A percentile compares a stretch with the other conserved stretches of the same genome.
These are phyloP conservation scores for Leptoclinus maculatus DNA, from an alignment of 2,797 vertebrate species.

Conservation along the genomic window DNA sequence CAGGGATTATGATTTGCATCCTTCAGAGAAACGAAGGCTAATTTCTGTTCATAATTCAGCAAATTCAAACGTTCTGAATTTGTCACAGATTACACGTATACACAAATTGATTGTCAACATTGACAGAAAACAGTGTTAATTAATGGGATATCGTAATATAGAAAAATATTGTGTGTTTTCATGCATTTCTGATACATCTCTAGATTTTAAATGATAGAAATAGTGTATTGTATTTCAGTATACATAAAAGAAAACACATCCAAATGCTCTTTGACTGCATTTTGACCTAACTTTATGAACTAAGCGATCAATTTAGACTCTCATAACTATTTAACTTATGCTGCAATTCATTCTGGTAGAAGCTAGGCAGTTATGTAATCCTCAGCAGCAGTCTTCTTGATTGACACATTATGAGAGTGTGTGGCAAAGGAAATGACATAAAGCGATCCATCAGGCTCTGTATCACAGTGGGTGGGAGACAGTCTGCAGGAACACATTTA, in stretches of 20 bases:
- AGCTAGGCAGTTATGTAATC: conserved; percentile 45
- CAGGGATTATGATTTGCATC: conserved; percentile 43
- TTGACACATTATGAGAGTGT: conserved; percentile 59
- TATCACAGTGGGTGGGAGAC: conserved; percentile 57
- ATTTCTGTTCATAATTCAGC: conserved; percentile 17
- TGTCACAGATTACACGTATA: neutral
- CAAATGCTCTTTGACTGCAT: neutral
- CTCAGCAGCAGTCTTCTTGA: conserved; percentile 35
- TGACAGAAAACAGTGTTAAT: conserved; percentile 1
- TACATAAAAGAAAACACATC: neutral
- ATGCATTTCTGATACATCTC: neutral
- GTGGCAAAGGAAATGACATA: conserved; percentile 66
- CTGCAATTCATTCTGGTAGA: neutral
- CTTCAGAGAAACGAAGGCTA: conserved; percentile 7
- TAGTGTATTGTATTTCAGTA: neutral
- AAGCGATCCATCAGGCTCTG: conserved; percentile 43
- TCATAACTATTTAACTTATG: neutral
- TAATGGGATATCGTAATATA: neutral
- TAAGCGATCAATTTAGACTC: neutral
- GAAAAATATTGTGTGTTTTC: neutral
- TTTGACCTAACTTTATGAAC: neutral
- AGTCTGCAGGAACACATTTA: conserved; percentile 49
- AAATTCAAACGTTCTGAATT: neutral
- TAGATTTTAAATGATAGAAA: neutral
- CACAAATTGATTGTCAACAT: neutral